Conservation (phyloP, 2,888 invertebrate species). For the Nezara viridula region DNA sequence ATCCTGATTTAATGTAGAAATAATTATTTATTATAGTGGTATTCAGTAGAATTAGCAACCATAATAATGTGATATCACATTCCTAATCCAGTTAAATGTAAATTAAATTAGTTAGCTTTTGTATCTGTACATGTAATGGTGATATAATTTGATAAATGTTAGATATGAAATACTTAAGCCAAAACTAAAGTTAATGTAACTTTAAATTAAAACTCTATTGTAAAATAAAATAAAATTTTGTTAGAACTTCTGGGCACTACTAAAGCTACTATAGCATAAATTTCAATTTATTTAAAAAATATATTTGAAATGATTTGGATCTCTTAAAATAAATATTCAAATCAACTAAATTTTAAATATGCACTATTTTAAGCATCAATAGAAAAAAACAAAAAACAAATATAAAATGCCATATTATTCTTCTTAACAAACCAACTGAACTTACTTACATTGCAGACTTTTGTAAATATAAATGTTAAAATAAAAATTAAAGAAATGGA, state of each 20-base stretch:
- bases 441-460: slow-evolving; percentile 46
- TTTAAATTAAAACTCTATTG: background rate
- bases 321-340: background rate
- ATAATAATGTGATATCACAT: background rate
- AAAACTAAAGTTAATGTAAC: background rate
- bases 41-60: background rate
- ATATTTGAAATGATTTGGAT: background rate
- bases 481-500: background rate
- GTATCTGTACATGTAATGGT: background rate
- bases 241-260: slow-evolving; percentile 10
- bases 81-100: background rate
- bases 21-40: background rate
- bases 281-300: background rate
- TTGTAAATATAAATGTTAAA: background rate
- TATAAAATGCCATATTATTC: background rate
- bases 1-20: background rate
- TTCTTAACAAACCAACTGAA: background rate
- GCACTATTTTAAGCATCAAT: background rate
- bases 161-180: background rate
- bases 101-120: background rate
- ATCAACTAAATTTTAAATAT: slow-evolving; percentile 18
- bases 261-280: background rate
- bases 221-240: background rate
- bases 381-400: background rate
- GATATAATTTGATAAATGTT: background rate